Base-by-base conservation (phyloP, 2,113 vertebrate genomes). In the Pseudopipra pipra region DNA sequence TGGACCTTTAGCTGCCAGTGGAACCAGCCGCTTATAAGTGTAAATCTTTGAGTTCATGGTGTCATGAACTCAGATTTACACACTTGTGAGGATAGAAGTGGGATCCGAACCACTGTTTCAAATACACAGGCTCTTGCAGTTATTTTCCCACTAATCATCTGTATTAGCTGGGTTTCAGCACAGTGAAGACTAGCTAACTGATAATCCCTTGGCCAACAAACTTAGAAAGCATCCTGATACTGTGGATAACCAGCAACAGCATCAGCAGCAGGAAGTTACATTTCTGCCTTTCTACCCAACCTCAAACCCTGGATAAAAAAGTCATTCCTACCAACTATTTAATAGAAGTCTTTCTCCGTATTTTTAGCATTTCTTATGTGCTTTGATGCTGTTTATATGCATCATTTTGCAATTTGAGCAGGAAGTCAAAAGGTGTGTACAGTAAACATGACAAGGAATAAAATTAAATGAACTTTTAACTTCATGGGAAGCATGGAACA, bases 331-430 rank as follows among this genome's bases (percentile, higher is more conserved):
- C 7, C 4, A 44, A 55, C 14, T 12, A 39, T 44, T 72, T 46
- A 65, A 56, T 2, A 33, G 5, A 87, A 43, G 10, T 33, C 28
- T n/a, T 49, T 74, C 35, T 41, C 18, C 7, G 3, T 72, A 27
- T 76, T 90, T 94, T 95, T 87, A 73, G 17, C 23, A 77, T 70
- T 91, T 82, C 31, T 66, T 78, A 20, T 79, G 58, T 59, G 18
- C 22, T 68, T 62, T 78, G 47, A 14, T 81, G 27, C 19, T 76
- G 21, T 85, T 93, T 70, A 35, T 37, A 35, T 8, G 39, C 17
- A 33, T 43, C 0, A 76, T 82, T 87, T 93, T 76, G 18, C 37
- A 70, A 19, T 76, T 54, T 62, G 25, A 94, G 11, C 43, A 83
- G 74, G 51, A 96, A 89, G 55, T 23, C 39, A 62, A 85, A 85